Evolutionary conservation across 2,888 invertebrate species (phyloP), one percentile per base, ranked within the genome.

Genomic region (Thera obeliscata): DNA sequence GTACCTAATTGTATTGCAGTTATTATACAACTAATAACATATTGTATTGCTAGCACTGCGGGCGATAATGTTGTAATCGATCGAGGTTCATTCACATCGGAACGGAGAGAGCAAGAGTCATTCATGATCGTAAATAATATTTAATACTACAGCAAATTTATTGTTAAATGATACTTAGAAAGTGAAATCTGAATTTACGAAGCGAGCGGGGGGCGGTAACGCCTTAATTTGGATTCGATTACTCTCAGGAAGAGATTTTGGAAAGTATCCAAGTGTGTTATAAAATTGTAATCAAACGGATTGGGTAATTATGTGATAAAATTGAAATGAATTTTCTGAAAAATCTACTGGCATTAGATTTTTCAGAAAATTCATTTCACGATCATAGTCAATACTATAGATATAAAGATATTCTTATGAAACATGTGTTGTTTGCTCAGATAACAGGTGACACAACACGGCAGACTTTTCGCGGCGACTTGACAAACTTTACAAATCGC

Each of bases 41-140:
- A 77, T 76, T 77, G 76, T 74, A 77, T 74, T 77, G 73, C 69
- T 73, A 61, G 72, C 75, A 72, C 71, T 73, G 74, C 70, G 75
- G 74, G 74, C 78, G 81, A 83, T 83, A 82, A 78, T 81, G 72
- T 74, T 81, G 74, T 74, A 74, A 84, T 80, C 80, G 70, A 72
- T 78, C 73, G 68, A 76, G 79, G 86, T 86, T 85, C 86, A 85
- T 85, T 86, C 84, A 85, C 84, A 69, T 71, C 62, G 61, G 59
- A 69, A 65, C 63, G 60, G 74, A 67, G 74, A 74, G 74, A 75
- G 78, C 75, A 76, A 74, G 70, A 72, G 76, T 76, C 77, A 79
- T 79, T 81, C 78, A 78, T 78, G 69, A 77, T 76, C 73, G 71
- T 72, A 64, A 60, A 70, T 69, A 67, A 73, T 71, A 70, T 71